These are phyloP conservation scores for Chrysochloris asiatica DNA, from an alignment of 2,113 vertebrate genomes.

Conservation along the genomic window DNA sequence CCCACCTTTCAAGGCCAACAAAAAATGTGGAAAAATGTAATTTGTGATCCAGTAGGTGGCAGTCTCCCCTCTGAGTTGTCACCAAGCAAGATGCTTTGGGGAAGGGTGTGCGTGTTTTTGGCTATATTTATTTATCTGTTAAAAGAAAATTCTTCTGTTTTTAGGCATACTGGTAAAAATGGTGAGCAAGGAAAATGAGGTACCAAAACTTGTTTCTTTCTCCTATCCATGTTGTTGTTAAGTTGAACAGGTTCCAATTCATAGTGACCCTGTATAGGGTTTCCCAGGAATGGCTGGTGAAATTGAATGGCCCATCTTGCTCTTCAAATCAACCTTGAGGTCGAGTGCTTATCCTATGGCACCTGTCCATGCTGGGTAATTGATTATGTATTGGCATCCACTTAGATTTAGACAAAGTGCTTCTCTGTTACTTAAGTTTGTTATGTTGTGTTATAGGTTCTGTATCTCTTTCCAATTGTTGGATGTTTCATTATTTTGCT, in stretches of 20 bases:
- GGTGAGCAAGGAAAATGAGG: slow-evolving; percentile 16
- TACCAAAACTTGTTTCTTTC: background rate
- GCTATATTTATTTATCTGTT: background rate
- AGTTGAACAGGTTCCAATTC: too few species aligned
- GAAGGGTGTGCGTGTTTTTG: background rate
- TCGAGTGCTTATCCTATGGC: too few species aligned
- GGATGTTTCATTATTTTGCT: slow-evolving; percentile 25
- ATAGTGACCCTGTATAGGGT: too few species aligned
- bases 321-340: too few species aligned
- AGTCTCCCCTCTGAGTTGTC: slow-evolving; percentile 67
- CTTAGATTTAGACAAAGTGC: background rate
- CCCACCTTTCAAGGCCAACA: background rate
- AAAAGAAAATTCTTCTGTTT: background rate
- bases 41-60: slow-evolving; percentile 72
- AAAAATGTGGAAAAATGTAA: slow-evolving; percentile 5
- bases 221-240: background rate
- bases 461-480: background rate
- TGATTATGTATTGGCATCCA: background rate
- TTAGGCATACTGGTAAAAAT: background rate
- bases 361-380: background rate
- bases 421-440: slow-evolving; percentile 5
- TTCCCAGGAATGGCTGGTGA: too few species aligned
- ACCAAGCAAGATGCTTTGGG: background rate
- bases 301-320: too few species aligned
- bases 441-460: background rate